These are phyloP conservation scores for Callipepla californica DNA, from an alignment of 2,113 vertebrate genomes.

Conservation along the genomic window DNA sequence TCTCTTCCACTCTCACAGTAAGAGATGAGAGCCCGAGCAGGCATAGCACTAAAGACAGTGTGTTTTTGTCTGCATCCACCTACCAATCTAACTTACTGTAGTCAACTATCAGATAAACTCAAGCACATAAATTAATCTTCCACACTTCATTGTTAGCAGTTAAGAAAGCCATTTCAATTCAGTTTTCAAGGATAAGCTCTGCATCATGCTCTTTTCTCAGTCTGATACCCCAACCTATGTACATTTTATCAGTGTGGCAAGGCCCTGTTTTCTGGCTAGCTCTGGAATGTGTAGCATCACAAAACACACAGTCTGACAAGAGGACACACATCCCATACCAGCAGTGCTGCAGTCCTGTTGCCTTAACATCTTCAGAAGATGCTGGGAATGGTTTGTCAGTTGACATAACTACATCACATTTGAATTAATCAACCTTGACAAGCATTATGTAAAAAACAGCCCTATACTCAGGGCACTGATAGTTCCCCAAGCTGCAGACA, in stretches of 20 bases:
- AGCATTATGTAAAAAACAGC: background rate
- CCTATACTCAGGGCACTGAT: accelerated
- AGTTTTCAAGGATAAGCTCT: background rate
- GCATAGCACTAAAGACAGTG: background rate
- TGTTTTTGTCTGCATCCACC: background rate
- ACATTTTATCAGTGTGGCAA: background rate
- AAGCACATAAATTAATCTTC: background rate
- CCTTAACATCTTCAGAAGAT: background rate
- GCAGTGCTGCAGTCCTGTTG: background rate
- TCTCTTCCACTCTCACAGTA: background rate
- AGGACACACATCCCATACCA: accelerated
- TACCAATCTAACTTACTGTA: background rate
- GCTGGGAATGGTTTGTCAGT: background rate
- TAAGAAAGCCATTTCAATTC: background rate
- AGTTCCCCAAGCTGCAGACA: background rate
- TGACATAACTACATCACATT: background rate
- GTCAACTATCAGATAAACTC: background rate
- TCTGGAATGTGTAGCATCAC: background rate
- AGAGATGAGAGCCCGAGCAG: background rate
- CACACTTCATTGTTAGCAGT: background rate
- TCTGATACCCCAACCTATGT: accelerated
- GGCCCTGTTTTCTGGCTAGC: background rate
- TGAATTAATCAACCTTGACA: background rate
- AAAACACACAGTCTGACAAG: background rate
- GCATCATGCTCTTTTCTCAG: background rate